These are phyloP conservation scores for Vanessa atalanta DNA, from an alignment of 1,140 invertebrate genomes.

Conservation along the genomic window DNA sequence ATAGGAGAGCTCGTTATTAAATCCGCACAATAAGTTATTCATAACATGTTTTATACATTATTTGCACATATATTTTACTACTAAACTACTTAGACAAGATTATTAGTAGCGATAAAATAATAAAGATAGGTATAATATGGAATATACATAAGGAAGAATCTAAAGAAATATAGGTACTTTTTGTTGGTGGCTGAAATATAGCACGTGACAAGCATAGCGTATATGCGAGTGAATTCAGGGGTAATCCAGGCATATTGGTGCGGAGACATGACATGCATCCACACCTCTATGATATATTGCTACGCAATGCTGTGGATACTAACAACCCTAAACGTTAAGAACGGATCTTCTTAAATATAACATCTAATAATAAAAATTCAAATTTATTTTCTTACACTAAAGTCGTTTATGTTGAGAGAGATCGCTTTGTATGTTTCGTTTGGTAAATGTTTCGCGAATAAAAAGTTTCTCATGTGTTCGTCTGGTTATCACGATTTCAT, in stretches of 20 bases:
- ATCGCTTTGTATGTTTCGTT: too few species aligned
- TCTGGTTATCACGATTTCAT: too few species aligned
- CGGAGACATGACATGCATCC: slow-evolving; percentile 52
- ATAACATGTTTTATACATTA: not conserved
- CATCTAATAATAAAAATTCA: not conserved
- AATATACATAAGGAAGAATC: slow-evolving; percentile 52
- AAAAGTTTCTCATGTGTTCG: too few species aligned
- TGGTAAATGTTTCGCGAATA: too few species aligned
- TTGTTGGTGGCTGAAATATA: slow-evolving; percentile 51
- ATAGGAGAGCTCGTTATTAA: not conserved
- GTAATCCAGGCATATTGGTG: slow-evolving; percentile 59
- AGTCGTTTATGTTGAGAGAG: too few species aligned
- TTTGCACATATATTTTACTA: not conserved
- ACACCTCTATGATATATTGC: slow-evolving; percentile 33
- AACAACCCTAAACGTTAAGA: slow-evolving; percentile 13
- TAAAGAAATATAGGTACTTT: slow-evolving; percentile 57
- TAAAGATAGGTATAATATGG: slow-evolving; percentile 42
- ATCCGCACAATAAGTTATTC: not conserved
- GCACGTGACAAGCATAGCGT: slow-evolving; percentile 59
- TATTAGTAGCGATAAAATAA: not conserved
- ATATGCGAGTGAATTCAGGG: slow-evolving; percentile 50
- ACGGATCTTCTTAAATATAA: not conserved
- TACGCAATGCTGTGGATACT: slow-evolving; percentile 34
- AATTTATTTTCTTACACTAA: too few species aligned
- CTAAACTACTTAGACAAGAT: too few species aligned